A percentile compares a stretch with the other conserved stretches of the same genome.
Evolutionary conservation across 2,113 vertebrate genomes (phyloP).

Genomic region (Hydrolagus affinis): DNA sequence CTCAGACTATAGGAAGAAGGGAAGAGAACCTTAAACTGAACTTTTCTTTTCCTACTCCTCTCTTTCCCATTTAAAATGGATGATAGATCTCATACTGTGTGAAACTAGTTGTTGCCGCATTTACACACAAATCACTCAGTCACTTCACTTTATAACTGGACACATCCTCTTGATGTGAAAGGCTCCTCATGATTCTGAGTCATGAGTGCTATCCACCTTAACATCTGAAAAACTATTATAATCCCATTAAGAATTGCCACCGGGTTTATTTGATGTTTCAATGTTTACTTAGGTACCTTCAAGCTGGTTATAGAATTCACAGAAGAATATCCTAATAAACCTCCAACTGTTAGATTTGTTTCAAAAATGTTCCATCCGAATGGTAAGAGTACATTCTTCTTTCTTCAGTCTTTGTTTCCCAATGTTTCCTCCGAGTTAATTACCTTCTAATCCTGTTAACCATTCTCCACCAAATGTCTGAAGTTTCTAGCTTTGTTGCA

Average conservation of each 20-base stretch:
- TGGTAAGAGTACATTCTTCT: conserved; percentile 61
- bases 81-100: no score
- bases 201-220: neutral
- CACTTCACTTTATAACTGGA: no score
- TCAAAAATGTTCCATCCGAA: conserved; percentile 99
- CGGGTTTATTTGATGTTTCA: conserved; percentile 23
- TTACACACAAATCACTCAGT: no score
- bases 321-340: conserved; percentile 98
- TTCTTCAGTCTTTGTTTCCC: neutral
- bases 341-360: conserved; percentile 94
- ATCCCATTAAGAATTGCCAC: no score
- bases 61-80: no score
- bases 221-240: neutral
- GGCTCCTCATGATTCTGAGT: neutral
- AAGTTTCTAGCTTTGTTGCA: no score
- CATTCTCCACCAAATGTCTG: neutral
- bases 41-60: no score
- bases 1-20: no score
- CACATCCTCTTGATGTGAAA: no score
- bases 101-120: no score
- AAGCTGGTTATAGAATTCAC: conserved; percentile 99
- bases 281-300: conserved; percentile 78
- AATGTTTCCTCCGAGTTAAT: neutral
- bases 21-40: no score
- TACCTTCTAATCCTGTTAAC: neutral